A percentile compares a stretch with the other conserved stretches of the same genome.
Evolutionary conservation across 2,113 vertebrate species (phyloP).

Genomic region (Cyanistes caeruleus): DNA sequence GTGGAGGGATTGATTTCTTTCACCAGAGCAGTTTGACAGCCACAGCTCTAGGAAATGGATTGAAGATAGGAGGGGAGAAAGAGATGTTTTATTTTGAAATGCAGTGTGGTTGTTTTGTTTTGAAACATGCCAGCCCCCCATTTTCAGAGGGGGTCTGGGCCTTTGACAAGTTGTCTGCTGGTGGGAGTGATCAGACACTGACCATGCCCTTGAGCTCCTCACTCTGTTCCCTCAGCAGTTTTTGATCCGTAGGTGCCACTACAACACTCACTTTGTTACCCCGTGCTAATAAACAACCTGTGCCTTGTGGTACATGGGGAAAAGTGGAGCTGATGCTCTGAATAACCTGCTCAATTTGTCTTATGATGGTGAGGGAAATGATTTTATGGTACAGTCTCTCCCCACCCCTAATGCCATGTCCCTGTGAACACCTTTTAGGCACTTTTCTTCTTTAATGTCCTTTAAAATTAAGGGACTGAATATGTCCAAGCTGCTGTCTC

Average conservation of each 20-base stretch:
- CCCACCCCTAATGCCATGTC: rapidly evolving
- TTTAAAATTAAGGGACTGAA: background rate
- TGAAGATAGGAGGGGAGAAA: background rate
- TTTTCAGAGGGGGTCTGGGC: background rate
- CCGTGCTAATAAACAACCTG: background rate
- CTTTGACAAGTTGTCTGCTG: background rate
- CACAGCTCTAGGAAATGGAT: background rate
- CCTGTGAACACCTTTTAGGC: rapidly evolving
- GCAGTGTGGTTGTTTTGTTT: background rate
- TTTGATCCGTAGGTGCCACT: background rate
- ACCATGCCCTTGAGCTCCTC: background rate
- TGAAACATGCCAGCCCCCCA: background rate
- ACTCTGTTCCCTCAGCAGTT: background rate
- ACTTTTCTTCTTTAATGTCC: background rate
- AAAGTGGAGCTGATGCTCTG: background rate
- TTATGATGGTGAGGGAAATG: background rate
- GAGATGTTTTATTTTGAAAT: background rate
- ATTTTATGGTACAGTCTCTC: background rate
- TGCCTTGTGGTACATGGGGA: background rate
- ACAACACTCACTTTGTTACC: background rate
- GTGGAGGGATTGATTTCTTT: background rate
- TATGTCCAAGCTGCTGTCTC: background rate
- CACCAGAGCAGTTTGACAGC: background rate
- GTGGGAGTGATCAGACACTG: background rate
- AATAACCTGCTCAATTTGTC: background rate